Percentiles rank a stretch among this genome's conserved stretches.
phyloP scores from a whole-genome alignment of 2,797 vertebrate genomes.

The Trematomus bernacchii region DNA sequence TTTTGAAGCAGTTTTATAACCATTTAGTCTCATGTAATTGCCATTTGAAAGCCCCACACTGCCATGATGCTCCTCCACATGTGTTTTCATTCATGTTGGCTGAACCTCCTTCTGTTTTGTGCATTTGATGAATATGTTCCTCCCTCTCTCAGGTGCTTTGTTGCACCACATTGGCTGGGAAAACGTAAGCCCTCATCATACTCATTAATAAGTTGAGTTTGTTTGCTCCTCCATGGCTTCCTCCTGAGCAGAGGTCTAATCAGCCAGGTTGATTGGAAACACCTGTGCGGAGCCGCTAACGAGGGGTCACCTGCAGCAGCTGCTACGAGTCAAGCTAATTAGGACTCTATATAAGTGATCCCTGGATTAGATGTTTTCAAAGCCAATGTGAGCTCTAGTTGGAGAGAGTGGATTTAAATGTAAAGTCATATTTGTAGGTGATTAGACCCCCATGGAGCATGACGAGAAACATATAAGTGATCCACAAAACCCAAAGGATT shows the following conservation, averaged over 20 bases:
- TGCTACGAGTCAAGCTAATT: constrained; percentile 32
- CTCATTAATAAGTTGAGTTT: not conserved
- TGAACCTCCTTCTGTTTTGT: not conserved
- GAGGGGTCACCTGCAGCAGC: constrained; percentile 20
- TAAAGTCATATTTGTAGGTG: not conserved
- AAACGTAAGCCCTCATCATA: not conserved
- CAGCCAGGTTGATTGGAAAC: constrained; percentile 37
- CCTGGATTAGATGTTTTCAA: not conserved
- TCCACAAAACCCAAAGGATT: not conserved
- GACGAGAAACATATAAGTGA: not conserved
- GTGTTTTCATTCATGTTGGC: not conserved
- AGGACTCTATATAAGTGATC: not conserved
- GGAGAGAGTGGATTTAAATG: not conserved
- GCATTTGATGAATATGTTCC: not conserved
- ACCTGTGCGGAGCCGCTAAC: constrained; percentile 10
- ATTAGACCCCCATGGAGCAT: not conserved
- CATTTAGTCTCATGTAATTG: not conserved
- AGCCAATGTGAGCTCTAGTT: not conserved
- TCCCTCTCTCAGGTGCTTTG: not conserved
- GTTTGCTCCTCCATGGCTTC: not conserved
- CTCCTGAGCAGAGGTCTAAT: constrained; percentile 20
- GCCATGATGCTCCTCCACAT: not conserved
- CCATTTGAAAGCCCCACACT: not conserved
- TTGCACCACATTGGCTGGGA: not conserved
- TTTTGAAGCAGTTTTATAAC: not conserved